Evolutionary conservation across 2,888 invertebrate species (phyloP).

Genomic region (Melanophora roralis): DNA sequence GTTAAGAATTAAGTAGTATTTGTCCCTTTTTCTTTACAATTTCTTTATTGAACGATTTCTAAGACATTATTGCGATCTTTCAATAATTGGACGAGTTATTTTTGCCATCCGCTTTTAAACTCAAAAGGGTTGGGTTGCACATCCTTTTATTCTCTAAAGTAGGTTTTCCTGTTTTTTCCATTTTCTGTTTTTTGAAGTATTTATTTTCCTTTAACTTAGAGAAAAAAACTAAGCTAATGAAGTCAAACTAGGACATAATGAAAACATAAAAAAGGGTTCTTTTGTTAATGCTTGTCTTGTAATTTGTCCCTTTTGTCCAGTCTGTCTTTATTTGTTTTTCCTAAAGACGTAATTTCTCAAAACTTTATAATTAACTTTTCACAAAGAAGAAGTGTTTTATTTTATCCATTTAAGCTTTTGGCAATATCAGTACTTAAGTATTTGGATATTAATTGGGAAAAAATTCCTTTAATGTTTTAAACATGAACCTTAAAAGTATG

Average conservation of each 20-base stretch:
- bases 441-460: background rate
- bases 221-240: background rate
- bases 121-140: no score
- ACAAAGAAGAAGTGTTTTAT: background rate
- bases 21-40: no score
- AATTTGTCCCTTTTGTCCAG: conserved; percentile 15
- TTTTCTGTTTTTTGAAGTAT: background rate
- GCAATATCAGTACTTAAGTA: background rate
- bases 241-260: background rate
- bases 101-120: no score
- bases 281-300: background rate
- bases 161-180: background rate
- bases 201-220: background rate
- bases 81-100: no score
- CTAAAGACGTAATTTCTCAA: background rate
- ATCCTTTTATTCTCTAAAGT: background rate
- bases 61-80: no score
- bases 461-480: background rate
- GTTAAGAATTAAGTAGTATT: no score
- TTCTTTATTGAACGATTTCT: no score
- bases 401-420: background rate
- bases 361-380: conserved; percentile 37
- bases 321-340: conserved; percentile 3
- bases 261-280: background rate
- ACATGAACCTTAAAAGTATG: background rate